These are phyloP conservation scores for Eupithecia vulgata DNA, from an alignment of 2,888 invertebrate species.

Conservation along the genomic window DNA sequence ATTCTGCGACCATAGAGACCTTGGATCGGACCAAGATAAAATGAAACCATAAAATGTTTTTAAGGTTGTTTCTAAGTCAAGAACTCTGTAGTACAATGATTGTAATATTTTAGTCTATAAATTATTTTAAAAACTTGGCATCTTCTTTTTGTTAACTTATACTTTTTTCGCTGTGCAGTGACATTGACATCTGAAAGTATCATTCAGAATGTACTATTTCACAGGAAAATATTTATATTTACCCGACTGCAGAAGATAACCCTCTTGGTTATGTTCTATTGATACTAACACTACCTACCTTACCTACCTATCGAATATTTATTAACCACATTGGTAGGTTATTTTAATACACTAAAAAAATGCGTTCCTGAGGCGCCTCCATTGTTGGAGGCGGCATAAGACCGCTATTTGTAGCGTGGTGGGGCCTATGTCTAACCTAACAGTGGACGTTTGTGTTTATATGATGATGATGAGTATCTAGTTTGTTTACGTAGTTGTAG, in stretches of 20 bases:
- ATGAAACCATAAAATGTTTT: not conserved
- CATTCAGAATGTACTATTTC: no score
- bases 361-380: no score
- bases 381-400: no score
- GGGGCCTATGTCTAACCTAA: not conserved
- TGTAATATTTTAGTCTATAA: not conserved
- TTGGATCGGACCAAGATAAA: not conserved
- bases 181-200: no score
- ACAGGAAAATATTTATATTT: no score
- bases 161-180: no score
- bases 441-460: not conserved
- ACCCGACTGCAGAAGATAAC: no score
- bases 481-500: not conserved
- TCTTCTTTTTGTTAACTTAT: no score
- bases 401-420: not conserved
- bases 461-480: not conserved
- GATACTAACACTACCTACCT: no score
- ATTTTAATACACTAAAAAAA: no score
- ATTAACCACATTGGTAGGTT: not conserved
- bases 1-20: not conserved
- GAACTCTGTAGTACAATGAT: not conserved
- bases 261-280: no score
- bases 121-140: not conserved
- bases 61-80: not conserved
- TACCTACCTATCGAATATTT: not conserved